These are phyloP conservation scores for Acropternis orthonyx DNA, from an alignment of 2,797 vertebrate species.

Conservation along the genomic window DNA sequence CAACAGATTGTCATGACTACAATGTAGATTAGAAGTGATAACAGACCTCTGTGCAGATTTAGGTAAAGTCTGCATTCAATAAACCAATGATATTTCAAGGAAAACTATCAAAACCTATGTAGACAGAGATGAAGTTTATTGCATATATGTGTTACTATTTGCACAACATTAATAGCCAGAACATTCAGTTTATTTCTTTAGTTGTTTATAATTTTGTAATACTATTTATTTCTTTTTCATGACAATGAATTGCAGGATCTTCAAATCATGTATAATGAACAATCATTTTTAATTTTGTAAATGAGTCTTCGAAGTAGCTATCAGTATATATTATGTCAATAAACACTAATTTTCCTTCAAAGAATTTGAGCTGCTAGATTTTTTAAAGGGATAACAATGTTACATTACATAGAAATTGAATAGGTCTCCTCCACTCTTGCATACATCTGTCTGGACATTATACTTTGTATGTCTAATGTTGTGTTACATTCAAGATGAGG, in stretches of 20 bases:
- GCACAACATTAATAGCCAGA: neutral
- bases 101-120: neutral
- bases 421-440: neutral
- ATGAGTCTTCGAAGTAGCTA: neutral
- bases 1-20: fast-evolving
- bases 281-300: neutral
- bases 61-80: neutral
- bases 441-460: neutral
- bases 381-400: neutral
- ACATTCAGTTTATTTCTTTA: neutral
- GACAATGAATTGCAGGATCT: neutral
- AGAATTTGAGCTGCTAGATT: neutral
- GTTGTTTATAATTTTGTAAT: neutral
- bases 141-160: neutral
- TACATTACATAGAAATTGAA: neutral
- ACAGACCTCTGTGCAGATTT: neutral
- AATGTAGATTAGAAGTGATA: neutral
- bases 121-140: neutral
- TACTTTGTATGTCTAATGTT: neutral
- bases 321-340: neutral
- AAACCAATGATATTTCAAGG: neutral
- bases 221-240: neutral
- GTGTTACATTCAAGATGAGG: neutral
- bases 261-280: neutral
- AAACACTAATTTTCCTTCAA: neutral